Conservation (phyloP, 2,888 invertebrate genomes). For the Venusia cambrica region DNA sequence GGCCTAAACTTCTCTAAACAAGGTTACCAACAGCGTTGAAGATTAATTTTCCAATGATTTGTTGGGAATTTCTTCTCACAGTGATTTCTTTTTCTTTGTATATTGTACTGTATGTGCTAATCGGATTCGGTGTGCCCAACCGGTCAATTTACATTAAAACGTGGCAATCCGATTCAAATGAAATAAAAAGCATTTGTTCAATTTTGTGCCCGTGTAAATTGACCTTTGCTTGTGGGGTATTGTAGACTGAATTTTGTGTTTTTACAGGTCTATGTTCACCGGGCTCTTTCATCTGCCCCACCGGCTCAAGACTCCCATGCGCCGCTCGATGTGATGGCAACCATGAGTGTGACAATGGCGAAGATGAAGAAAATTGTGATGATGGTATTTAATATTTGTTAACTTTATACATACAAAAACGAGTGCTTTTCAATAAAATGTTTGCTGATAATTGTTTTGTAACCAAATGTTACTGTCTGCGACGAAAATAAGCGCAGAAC, state of each 20-base stretch:
- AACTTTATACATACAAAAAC: neutral
- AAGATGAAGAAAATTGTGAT: conserved; percentile 82
- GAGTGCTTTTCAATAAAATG: too few relatives aligned
- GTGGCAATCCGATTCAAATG: too few relatives aligned
- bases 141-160: too few relatives aligned
- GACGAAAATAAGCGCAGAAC: too few relatives aligned
- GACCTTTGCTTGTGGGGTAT: conserved; percentile 3
- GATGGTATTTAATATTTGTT: conserved; percentile 24
- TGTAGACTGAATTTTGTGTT: neutral
- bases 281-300: conserved; percentile 44
- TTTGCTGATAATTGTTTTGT: too few relatives aligned
- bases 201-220: too few relatives aligned
- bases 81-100: too few relatives aligned
- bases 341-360: conserved; percentile 78
- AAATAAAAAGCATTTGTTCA: too few relatives aligned
- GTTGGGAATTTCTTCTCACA: conserved; percentile 1
- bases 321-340: conserved; percentile 65
- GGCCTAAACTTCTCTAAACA: too few relatives aligned
- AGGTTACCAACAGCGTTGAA: too few relatives aligned
- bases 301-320: conserved; percentile 42
- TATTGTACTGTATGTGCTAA: too few relatives aligned
- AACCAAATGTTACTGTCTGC: too few relatives aligned
- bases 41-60: neutral
- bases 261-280: conserved; percentile 47
- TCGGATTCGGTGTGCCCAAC: conserved; percentile 13